Percentiles rank a stretch among this genome's conserved stretches.
Conservation (phyloP, 2,888 invertebrate genomes). For the Phyllotreta cruciferae region DNA sequence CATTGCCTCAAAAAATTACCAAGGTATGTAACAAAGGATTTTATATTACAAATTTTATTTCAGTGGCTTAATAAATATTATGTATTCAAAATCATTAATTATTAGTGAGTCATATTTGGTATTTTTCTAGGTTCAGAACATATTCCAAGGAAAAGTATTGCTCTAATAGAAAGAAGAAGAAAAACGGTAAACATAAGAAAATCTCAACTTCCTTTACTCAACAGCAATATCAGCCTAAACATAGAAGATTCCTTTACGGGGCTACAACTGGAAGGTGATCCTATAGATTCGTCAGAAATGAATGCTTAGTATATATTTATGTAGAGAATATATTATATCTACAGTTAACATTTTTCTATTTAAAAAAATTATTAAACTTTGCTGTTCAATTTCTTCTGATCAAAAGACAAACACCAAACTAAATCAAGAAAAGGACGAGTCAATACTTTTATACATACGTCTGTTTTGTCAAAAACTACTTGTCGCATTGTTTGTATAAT, state of each 20-base stretch:
- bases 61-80: neutral
- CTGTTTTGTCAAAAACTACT: neutral
- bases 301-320: no score
- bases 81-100: neutral
- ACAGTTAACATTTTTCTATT: no score
- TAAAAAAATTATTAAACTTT: no score
- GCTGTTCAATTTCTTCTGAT: no score
- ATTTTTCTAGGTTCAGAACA: slow-evolving; percentile 3
- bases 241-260: no score
- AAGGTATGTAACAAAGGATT: slow-evolving; percentile 31
- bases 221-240: no score
- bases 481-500: neutral
- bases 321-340: no score
- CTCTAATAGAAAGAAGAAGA: neutral
- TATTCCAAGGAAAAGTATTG: slow-evolving; percentile 5
- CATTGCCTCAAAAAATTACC: slow-evolving; percentile 37
- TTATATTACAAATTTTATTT: neutral
- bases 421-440: no score
- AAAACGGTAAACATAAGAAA: neutral
- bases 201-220: neutral
- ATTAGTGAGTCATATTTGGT: neutral
- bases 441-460: no score
- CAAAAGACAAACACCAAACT: no score
- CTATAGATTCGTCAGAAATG: no score
- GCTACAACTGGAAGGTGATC: no score